Evolutionary conservation across 2,797 vertebrate species (phyloP).

Genomic region (Sarcoramphus papa): DNA sequence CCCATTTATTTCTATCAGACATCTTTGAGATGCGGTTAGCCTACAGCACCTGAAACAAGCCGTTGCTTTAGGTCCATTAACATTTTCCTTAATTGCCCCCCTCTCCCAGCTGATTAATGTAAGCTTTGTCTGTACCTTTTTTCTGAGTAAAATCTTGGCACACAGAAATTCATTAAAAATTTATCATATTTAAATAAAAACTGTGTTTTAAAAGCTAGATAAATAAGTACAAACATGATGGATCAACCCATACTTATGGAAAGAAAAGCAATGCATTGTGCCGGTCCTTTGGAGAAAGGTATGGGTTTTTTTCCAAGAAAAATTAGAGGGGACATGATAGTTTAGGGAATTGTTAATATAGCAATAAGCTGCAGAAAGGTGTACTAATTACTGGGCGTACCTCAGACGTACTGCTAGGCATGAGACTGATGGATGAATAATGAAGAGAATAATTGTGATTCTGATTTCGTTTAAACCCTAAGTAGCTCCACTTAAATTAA

Average conservation of each 20-base stretch:
- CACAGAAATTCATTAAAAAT: neutral
- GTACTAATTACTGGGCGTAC: neutral
- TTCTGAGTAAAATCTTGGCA: neutral
- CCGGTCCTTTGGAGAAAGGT: neutral
- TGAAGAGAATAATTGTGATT: conserved; percentile 4
- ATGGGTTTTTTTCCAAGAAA: neutral
- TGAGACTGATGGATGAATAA: conserved; percentile 30
- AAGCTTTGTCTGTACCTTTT: neutral
- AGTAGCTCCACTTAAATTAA: neutral
- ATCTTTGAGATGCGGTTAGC: neutral
- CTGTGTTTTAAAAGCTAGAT: conserved; percentile 4
- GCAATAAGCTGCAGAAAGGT: conserved; percentile 35
- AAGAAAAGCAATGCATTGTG: neutral
- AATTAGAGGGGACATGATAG: neutral
- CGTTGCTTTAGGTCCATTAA: neutral
- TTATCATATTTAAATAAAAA: conserved; percentile 27
- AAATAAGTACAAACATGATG: neutral
- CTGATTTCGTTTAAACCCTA: conserved; percentile 30
- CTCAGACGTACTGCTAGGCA: neutral
- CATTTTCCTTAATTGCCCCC: neutral
- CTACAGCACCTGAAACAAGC: conserved; percentile 25
- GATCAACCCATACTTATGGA: neutral
- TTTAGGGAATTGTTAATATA: conserved; percentile 42
- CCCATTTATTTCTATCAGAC: conserved; percentile 35
- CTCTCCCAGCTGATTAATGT: neutral